Base-by-base conservation (phyloP, 2,113 vertebrate genomes). In the Etia nguti region DNA sequence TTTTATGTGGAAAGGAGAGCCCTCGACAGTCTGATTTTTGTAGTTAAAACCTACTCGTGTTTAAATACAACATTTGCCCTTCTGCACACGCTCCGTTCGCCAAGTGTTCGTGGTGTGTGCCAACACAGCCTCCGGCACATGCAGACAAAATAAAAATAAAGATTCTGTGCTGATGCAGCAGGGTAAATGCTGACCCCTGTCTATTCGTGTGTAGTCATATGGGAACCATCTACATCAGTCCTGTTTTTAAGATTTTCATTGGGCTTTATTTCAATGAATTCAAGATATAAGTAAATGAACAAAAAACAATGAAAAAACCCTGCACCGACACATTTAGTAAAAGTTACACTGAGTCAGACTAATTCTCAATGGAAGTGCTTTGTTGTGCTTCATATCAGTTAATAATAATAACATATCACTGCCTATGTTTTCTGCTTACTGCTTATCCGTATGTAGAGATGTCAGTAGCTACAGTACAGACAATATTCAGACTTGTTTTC, bases 61-160 rank as follows among this genome's bases (percentile, higher is more conserved):
- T 85, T 38, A 88, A 90, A 85, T 68, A 56, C 54, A 87, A 84
- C 73, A 81, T 92, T 90, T 92, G 84, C 79, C 79, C 89, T 86
- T 84, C 75, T 89, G 60, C 75, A 62, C 79, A 85, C 70, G 41
- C 46, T 54, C 10, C 57, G 26, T 84, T 81, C 81, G 60, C 84
- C 87, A 91, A 80, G 84, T 84, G 83, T 60, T 87, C 43, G 15
- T 48, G 52, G 15, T 65, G 20, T 80, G 52, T 89, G 83, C 82
- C 89, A 92, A 38, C 29, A 20, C 24, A 86, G 88, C 83, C 88
- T 90, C 20, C 29, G 86, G 85, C 83, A 73, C 59, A 77, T 29
- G 60, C 60, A 56, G 77, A 83, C 10, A 6, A 54, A 88, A 88
- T 82, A 81, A 57, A 81, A 84, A 70, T 81, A 84, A 86, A 81